A percentile compares a stretch with the other conserved stretches of the same genome.
Conservation (phyloP, 2,113 vertebrate genomes). For the Motacilla alba region DNA sequence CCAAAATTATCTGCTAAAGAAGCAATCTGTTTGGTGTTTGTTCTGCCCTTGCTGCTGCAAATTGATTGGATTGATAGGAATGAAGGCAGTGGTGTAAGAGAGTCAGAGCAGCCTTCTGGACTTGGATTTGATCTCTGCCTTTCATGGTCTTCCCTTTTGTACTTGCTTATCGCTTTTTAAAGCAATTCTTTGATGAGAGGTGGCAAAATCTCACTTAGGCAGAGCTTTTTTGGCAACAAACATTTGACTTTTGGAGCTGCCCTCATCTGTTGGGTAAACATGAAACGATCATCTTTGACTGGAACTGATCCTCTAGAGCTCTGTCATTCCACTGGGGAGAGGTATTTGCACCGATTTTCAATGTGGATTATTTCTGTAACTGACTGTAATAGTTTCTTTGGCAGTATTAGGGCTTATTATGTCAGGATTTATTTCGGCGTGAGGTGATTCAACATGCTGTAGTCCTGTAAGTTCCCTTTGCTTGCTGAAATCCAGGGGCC, state of each 20-base stretch:
- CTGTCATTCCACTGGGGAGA: conserved; percentile 11
- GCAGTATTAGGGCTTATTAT: conserved; percentile 51
- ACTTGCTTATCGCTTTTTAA: not conserved
- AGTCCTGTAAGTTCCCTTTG: not conserved
- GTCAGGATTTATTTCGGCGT: conserved; percentile 47
- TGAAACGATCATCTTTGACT: conserved; percentile 6
- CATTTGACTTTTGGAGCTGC: not conserved
- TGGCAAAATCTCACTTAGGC: not conserved
- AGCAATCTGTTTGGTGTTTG: not conserved
- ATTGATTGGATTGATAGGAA: not conserved
- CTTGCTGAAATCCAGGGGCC: not conserved
- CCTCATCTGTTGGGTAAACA: conserved; percentile 6
- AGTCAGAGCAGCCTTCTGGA: not conserved
- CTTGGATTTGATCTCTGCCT: conserved; percentile 1
- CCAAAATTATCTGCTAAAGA: not conserved
- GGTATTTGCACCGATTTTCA: conserved; percentile 23
- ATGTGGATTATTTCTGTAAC: conserved; percentile 53
- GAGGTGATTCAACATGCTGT: conserved; percentile 19
- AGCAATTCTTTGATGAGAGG: not conserved
- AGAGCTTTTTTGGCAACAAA: not conserved
- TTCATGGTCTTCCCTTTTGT: not conserved
- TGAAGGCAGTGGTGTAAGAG: not conserved
- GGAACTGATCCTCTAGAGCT: conserved; percentile 42
- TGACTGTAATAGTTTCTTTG: conserved; percentile 61
- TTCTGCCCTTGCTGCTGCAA: not conserved